phyloP scores from a whole-genome alignment of 2,797 vertebrate species.

The Buceros bicornis region DNA sequence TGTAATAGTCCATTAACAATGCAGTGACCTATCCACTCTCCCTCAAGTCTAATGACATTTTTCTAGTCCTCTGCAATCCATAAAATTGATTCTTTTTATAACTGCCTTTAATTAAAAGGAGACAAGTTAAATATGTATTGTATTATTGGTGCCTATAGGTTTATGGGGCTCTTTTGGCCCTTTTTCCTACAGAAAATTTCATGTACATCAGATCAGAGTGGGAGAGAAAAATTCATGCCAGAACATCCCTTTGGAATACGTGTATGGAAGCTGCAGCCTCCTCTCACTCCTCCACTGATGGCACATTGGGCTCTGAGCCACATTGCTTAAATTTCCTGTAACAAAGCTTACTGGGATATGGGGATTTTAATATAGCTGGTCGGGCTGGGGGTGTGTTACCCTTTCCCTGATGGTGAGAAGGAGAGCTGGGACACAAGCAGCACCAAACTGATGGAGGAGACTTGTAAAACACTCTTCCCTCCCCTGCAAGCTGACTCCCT shows the following conservation, averaged over 20 bases:
- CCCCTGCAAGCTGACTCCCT: neutral
- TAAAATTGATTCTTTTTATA: constrained; percentile 78
- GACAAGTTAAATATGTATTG: constrained; percentile 75
- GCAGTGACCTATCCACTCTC: constrained; percentile 73
- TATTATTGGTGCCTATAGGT: constrained; percentile 66
- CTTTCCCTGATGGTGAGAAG: neutral
- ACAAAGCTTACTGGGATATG: neutral
- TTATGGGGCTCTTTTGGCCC: constrained; percentile 53
- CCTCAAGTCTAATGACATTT: constrained; percentile 75
- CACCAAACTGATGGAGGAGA: neutral
- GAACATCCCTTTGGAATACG: neutral
- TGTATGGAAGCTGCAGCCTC: neutral
- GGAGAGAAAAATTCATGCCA: neutral
- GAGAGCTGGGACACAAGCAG: neutral
- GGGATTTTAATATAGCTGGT: neutral
- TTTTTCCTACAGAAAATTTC: constrained; percentile 31
- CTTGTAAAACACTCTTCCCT: neutral
- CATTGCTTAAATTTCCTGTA: neutral
- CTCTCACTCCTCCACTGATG: neutral
- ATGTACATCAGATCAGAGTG: neutral
- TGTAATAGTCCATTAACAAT: constrained; percentile 77
- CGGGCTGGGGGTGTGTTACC: neutral
- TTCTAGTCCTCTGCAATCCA: constrained; percentile 76
- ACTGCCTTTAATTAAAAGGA: constrained; percentile 74
- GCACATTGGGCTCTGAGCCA: neutral